These are phyloP conservation scores for Channa maculata DNA, from an alignment of 2,113 vertebrate genomes.

Conservation along the genomic window DNA sequence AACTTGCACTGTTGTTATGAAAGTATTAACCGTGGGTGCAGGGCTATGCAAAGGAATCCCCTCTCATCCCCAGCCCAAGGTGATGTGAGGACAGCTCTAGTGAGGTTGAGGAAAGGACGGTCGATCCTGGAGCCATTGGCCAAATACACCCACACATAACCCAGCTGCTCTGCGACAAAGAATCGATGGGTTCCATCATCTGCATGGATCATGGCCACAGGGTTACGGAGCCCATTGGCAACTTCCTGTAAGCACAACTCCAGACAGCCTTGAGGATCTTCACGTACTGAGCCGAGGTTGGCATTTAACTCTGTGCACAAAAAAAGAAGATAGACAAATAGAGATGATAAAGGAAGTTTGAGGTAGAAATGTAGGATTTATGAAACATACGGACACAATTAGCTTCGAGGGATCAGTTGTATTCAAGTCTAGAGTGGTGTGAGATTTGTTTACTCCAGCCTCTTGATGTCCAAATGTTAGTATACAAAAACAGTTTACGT, in stretches of 20 bases:
- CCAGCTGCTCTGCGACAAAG: constrained; percentile 88
- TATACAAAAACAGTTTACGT: too few relatives aligned
- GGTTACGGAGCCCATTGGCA: constrained; percentile 86
- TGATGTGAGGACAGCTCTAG: constrained; percentile 83
- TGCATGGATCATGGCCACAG: constrained; percentile 87
- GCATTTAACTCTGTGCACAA: constrained; percentile 75
- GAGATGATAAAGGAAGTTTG: too few relatives aligned
- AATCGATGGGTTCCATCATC: constrained; percentile 86
- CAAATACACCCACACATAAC: constrained; percentile 86
- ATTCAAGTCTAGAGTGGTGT: too few relatives aligned
- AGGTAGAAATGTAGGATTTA: not conserved
- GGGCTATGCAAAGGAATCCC: constrained; percentile 86
- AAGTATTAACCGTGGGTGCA: constrained; percentile 81
- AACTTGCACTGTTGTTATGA: not conserved
- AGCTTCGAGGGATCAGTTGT: too few relatives aligned
- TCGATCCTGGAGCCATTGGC: constrained; percentile 84
- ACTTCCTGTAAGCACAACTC: constrained; percentile 86
- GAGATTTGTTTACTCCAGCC: too few relatives aligned
- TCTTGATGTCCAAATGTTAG: too few relatives aligned
- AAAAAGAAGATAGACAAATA: not conserved
- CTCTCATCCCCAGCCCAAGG: constrained; percentile 87
- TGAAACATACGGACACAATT: too few relatives aligned
- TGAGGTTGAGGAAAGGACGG: constrained; percentile 87
- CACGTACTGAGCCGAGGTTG: constrained; percentile 80
- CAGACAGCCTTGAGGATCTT: constrained; percentile 82